Percentiles rank a stretch among this genome's conserved stretches.
phyloP scores from a whole-genome alignment of 2,797 vertebrate genomes.

The Cirrhinus mrigala region DNA sequence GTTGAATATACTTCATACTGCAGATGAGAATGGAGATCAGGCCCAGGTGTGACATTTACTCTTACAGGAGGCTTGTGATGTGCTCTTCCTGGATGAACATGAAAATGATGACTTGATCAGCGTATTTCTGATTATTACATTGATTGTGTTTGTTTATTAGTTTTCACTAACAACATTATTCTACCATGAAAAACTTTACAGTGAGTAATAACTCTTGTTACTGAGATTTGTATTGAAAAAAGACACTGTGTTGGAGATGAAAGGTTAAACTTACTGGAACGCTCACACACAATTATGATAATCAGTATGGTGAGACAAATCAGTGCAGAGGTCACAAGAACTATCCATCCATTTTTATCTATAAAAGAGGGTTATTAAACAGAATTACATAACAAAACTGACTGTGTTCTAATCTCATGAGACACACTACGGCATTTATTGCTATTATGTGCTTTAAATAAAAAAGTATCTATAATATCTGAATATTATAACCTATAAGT shows the following conservation, averaged over 20 bases:
- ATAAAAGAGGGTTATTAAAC: neutral
- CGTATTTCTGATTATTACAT: neutral
- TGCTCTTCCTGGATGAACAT: constrained; percentile 21
- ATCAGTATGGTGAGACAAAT: constrained; percentile 8
- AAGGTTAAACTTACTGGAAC: constrained; percentile 41
- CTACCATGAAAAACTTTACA: neutral
- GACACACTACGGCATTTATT: neutral
- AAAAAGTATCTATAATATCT: neutral
- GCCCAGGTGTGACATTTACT: neutral
- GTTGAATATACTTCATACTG: constrained; percentile 3
- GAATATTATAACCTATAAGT: neutral
- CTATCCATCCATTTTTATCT: neutral
- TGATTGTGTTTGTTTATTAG: neutral
- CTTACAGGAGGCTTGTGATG: neutral
- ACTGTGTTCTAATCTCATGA: neutral
- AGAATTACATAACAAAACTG: neutral
- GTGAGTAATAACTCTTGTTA: neutral
- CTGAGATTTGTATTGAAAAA: neutral
- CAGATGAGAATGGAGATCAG: neutral
- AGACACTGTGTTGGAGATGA: neutral
- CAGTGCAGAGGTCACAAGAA: constrained; percentile 2
- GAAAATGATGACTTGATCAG: neutral
- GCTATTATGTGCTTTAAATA: neutral
- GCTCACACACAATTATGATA: neutral
- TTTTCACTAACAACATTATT: neutral